Conservation (phyloP, 2,113 vertebrate species). For the Setophaga petechia region DNA sequence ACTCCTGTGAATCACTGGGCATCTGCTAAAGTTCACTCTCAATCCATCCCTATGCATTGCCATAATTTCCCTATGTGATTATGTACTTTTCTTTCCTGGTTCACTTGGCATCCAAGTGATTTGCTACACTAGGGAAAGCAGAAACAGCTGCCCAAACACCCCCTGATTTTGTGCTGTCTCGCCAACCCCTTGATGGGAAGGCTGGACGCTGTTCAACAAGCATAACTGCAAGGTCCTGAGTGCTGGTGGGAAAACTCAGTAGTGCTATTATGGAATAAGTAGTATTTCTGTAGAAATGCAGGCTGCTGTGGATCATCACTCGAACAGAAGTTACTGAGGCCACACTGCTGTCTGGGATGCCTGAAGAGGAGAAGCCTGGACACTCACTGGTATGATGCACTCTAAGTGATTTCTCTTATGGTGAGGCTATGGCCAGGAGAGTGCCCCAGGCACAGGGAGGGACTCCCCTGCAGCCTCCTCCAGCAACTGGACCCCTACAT, state of each 20-base stretch:
- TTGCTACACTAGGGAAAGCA: background rate
- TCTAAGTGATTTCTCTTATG: fast-evolving
- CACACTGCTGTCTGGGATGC: background rate
- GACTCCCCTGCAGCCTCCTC: background rate
- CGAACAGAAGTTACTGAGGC: background rate
- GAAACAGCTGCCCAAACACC: background rate
- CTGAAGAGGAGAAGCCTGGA: background rate
- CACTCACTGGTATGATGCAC: background rate
- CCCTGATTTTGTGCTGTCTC: background rate
- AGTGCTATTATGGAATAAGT: fast-evolving
- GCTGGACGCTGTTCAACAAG: background rate
- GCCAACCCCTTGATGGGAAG: background rate
- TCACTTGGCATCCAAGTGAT: background rate
- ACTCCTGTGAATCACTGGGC: background rate
- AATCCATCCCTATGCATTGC: background rate
- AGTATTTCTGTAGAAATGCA: background rate
- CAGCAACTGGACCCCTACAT: background rate
- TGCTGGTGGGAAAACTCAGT: background rate
- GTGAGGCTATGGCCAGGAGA: background rate
- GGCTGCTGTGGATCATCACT: background rate
- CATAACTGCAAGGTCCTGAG: background rate
- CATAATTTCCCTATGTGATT: background rate
- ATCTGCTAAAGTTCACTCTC: background rate
- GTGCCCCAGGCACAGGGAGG: background rate
- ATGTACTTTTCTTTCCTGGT: background rate